Percentiles rank a stretch among this genome's conserved stretches.
These are phyloP conservation scores for Drosophila orosa DNA, from an alignment of 1,140 invertebrate species.

Conservation along the genomic window DNA sequence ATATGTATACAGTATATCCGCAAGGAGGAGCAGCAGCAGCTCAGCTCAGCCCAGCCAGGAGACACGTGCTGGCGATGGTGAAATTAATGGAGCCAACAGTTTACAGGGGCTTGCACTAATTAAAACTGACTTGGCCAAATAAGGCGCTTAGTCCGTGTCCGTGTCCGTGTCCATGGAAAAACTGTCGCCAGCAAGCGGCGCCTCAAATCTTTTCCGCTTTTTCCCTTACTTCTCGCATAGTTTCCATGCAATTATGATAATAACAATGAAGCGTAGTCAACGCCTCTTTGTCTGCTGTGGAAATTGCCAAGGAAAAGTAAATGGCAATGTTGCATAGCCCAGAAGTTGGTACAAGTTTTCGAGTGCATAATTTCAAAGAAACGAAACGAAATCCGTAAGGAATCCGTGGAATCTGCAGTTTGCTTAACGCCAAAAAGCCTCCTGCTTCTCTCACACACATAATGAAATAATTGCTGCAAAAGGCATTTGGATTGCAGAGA, in stretches of 20 bases:
- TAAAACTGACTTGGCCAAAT: constrained; percentile 54
- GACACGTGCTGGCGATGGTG: constrained; percentile 41
- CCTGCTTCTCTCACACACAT: constrained; percentile 55
- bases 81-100: constrained; percentile 43
- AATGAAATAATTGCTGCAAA: constrained; percentile 76
- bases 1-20: neutral
- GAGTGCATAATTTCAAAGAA: constrained; percentile 53
- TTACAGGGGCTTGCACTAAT: constrained; percentile 58
- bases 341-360: constrained; percentile 54
- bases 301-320: constrained; percentile 29
- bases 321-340: constrained; percentile 37
- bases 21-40: neutral
- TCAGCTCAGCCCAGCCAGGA: neutral
- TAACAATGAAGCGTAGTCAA: constrained; percentile 68
- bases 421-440: constrained; percentile 41
- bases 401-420: constrained; percentile 34
- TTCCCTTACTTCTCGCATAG: constrained; percentile 9
- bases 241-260: constrained; percentile 80
- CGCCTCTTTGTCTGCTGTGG: constrained; percentile 38
- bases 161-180: constrained; percentile 4
- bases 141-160: constrained; percentile 44
- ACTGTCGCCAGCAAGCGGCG: constrained; percentile 56
- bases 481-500: constrained; percentile 15
- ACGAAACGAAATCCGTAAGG: constrained; percentile 8
- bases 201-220: constrained; percentile 8